These are phyloP conservation scores for Novumbra hubbsi DNA, from an alignment of 2,797 vertebrate species.

Conservation along the genomic window DNA sequence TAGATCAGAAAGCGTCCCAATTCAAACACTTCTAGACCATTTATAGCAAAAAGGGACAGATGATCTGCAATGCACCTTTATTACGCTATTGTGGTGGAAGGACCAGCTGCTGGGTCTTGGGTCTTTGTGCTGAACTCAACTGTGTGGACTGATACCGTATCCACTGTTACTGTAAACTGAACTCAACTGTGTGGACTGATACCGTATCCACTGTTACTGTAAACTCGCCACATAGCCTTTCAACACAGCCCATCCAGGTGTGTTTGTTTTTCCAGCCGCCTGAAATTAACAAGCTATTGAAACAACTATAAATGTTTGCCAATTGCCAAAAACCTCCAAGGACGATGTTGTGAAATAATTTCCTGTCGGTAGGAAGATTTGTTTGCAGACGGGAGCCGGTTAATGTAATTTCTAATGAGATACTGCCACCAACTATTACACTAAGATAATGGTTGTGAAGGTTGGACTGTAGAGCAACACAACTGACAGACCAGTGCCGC, in stretches of 20 bases:
- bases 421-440: background rate
- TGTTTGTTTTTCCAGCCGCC: background rate
- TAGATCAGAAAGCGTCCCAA: too few species aligned
- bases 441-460: background rate
- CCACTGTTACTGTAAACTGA: background rate
- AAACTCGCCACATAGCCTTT: background rate
- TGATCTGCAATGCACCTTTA: background rate
- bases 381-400: background rate
- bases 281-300: background rate
- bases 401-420: background rate
- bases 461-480: background rate
- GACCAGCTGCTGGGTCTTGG: background rate
- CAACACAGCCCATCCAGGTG: background rate
- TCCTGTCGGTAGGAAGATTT: background rate
- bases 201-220: background rate
- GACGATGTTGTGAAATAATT: background rate
- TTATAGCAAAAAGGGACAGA: background rate
- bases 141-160: background rate
- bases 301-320: background rate
- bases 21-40: too few species aligned
- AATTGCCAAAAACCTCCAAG: background rate
- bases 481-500: background rate
- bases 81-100: background rate
- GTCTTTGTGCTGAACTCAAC: background rate
- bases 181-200: background rate